Evolutionary conservation across 2,797 vertebrate species (phyloP), one percentile per base, ranked within the genome.

Genomic region (Hippopotamyrus pictus): DNA sequence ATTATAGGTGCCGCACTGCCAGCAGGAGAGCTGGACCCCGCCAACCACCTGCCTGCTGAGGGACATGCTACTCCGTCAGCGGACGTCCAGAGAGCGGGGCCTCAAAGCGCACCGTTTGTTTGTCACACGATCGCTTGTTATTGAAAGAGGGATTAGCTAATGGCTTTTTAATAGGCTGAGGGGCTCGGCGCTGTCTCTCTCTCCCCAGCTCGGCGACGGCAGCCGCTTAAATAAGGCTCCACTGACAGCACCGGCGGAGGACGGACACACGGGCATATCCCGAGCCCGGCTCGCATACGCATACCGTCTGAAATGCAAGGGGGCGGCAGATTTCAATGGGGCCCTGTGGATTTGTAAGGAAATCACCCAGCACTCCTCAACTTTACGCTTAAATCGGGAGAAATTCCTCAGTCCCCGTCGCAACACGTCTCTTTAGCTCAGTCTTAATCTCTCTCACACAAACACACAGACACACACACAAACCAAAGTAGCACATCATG

Each of bases 81-180:
- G 50, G 59, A 91, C 57, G 90, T 91, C 73, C 92, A 90, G 92
- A 91, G 62, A 88, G 88, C 46, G 90, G 90, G 89, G 89, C 91
- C 89, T 92, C 91, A 89, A 82, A 91, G 84, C 90, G 88, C 88
- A 65, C 73, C 89, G 90, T 83, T 87, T 92, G 92, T 91, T 90
- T 90, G 92, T 94, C 93, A 93, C 92, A 91, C 91, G 91, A 92
- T 94, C 91, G 92, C 89, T 90, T 88, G 88, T 89, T 91, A 93
- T 92, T 96, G 96, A 97, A 96, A 96, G 95, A 94, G 93, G 95
- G 93, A 94, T 97, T 95, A 96, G 96, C 96, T 97, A 97, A 98
- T 97, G 96, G 96, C 93, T 96, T 97, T 97, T 96, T 96, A 97
- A 97, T 96, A 96, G 96, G 95, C 95, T 91, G n/a, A 90, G 95